Evolutionary conservation across 2,797 vertebrate species (phyloP).

Genomic region (Hephaestus fuliginosus): DNA sequence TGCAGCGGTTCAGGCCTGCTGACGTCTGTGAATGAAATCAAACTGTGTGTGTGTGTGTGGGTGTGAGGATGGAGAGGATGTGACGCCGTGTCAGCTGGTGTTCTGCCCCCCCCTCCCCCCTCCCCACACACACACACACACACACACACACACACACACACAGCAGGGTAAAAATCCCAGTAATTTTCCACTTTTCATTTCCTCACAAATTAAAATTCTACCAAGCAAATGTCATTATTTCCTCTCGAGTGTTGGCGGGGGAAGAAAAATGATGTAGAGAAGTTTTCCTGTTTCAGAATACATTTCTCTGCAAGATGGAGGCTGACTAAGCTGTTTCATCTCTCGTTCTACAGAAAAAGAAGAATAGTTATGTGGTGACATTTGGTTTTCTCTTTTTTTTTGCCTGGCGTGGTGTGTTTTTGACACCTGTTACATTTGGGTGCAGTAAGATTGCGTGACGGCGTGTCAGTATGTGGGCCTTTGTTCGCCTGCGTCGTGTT

Average conservation of each 20-base stretch:
- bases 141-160: no score
- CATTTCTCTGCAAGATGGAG: neutral
- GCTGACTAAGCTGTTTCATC: neutral
- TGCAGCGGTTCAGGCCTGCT: neutral
- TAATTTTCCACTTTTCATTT: neutral
- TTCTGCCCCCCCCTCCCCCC: neutral
- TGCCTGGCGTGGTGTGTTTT: neutral
- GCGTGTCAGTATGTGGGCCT: slow-evolving; percentile 3
- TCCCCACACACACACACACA: no score
- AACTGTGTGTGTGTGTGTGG: neutral
- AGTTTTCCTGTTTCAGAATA: neutral
- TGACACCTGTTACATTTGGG: slow-evolving; percentile 22
- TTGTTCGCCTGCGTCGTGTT: slow-evolving; percentile 21
- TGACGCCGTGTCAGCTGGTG: slow-evolving; percentile 2
- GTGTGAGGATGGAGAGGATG: neutral
- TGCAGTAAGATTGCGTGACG: neutral
- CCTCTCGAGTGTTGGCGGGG: neutral
- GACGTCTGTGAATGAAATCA: neutral
- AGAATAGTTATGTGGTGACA: slow-evolving; percentile 2
- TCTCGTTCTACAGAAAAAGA: neutral
- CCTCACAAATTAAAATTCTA: neutral
- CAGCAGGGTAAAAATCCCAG: neutral
- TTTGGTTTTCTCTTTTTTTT: neutral
- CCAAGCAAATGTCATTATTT: neutral
- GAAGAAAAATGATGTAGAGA: neutral